Percentiles rank a stretch among this genome's conserved stretches.
Conservation (phyloP, 1,140 invertebrate genomes). For the Hormaphis cornu region DNA sequence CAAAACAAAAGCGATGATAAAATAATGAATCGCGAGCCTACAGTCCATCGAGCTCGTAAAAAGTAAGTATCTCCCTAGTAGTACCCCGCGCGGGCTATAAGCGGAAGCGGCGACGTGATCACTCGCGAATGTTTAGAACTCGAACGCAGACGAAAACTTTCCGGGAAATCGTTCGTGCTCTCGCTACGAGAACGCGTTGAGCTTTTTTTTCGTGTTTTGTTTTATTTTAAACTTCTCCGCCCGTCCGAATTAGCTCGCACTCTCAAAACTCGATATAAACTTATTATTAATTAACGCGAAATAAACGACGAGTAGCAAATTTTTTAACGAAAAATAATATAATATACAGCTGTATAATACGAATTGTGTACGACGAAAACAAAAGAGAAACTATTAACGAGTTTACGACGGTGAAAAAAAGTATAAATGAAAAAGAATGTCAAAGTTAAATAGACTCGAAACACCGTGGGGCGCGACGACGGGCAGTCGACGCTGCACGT, state of each 20-base stretch:
- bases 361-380: too few species aligned
- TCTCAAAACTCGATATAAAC: background rate
- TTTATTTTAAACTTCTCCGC: background rate
- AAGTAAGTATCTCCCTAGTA: background rate
- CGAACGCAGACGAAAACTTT: background rate
- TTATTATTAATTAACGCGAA: slow-evolving; percentile 1
- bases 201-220: background rate
- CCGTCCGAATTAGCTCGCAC: background rate
- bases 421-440: background rate
- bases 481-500: background rate
- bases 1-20: too few species aligned
- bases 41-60: background rate
- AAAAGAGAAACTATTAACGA: background rate
- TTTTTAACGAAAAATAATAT: background rate
- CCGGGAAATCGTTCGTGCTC: background rate
- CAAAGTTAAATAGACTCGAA: background rate
- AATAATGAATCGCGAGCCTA: background rate
- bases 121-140: background rate
- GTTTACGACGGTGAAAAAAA: background rate
- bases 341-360: too few species aligned
- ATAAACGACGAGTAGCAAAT: background rate
- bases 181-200: background rate
- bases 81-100: background rate
- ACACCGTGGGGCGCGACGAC: background rate
- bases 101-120: too few species aligned